Conservation (phyloP, 2,797 vertebrate species). For the Menidia menidia region DNA sequence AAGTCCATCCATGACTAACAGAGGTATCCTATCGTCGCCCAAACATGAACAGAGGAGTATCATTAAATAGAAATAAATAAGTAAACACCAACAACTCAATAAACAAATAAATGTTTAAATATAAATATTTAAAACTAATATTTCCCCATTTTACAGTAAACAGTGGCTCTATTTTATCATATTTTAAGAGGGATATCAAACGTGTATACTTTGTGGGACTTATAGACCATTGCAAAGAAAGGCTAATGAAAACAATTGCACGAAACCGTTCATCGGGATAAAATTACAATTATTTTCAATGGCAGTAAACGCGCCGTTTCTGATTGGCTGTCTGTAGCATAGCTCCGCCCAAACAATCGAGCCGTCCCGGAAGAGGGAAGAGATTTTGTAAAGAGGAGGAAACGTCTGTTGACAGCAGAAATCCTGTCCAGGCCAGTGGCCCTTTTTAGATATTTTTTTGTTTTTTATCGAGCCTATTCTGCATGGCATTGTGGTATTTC, state of each 20-base stretch:
- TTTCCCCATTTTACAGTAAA: too few relatives aligned
- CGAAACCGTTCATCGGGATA: too few relatives aligned
- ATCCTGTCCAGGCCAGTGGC: neutral
- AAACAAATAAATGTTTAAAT: too few relatives aligned
- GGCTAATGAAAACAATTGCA: too few relatives aligned
- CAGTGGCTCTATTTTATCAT: too few relatives aligned
- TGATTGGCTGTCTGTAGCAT: slow-evolving; percentile 57
- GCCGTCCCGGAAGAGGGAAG: slow-evolving; percentile 71
- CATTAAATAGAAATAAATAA: too few relatives aligned
- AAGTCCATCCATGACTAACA: neutral
- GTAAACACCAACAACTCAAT: too few relatives aligned
- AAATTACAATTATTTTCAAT: too few relatives aligned
- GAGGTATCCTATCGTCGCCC: neutral
- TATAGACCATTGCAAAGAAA: too few relatives aligned
- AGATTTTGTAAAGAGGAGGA: slow-evolving; percentile 3
- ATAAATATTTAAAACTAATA: too few relatives aligned
- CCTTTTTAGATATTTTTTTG: neutral
- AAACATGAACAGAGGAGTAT: neutral
- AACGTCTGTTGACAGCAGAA: slow-evolving; percentile 55
- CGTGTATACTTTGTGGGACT: too few relatives aligned
- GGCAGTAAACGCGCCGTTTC: slow-evolving; percentile 25
- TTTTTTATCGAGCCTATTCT: neutral
- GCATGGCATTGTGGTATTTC: neutral
- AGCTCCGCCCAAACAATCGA: slow-evolving; percentile 17
- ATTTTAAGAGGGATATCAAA: too few relatives aligned